These are phyloP conservation scores for Mercenaria mercenaria DNA, from an alignment of 1,140 invertebrate species.

Conservation along the genomic window DNA sequence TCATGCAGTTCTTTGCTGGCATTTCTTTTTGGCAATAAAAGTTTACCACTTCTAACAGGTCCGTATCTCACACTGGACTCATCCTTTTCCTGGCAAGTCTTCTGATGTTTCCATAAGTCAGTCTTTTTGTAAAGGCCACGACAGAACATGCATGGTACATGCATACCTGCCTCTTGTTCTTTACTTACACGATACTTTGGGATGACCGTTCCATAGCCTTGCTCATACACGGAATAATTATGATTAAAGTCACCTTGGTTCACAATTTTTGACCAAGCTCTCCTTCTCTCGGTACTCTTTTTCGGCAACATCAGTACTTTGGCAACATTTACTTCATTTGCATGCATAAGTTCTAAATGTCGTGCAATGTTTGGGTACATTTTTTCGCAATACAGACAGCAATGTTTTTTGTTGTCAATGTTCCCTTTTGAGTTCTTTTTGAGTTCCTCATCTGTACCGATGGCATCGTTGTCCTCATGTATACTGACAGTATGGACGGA, in stretches of 20 bases:
- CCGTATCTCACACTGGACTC: constrained; percentile 32
- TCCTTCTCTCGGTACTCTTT: constrained; percentile 52
- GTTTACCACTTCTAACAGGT: constrained; percentile 43
- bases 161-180: neutral
- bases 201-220: constrained; percentile 27
- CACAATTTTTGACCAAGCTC: constrained; percentile 18
- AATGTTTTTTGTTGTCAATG: constrained; percentile 44
- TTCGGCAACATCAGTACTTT: constrained; percentile 14
- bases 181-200: constrained; percentile 34
- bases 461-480: no score
- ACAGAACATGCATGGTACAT: constrained; percentile 37
- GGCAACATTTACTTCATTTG: constrained; percentile 24
- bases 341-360: constrained; percentile 22
- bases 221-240: constrained; percentile 3
- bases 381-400: constrained; percentile 17
- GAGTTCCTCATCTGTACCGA: no score
- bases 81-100: constrained; percentile 32
- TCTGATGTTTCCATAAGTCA: constrained; percentile 48
- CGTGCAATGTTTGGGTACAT: constrained; percentile 34
- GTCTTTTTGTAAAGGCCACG: constrained; percentile 28
- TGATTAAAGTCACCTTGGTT: constrained; percentile 51
- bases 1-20: constrained; percentile 24
- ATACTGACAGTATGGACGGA: no score
- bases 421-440: constrained; percentile 47
- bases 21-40: constrained; percentile 12